phyloP scores from a whole-genome alignment of 2,113 vertebrate species.

The Catagonus wagneri region DNA sequence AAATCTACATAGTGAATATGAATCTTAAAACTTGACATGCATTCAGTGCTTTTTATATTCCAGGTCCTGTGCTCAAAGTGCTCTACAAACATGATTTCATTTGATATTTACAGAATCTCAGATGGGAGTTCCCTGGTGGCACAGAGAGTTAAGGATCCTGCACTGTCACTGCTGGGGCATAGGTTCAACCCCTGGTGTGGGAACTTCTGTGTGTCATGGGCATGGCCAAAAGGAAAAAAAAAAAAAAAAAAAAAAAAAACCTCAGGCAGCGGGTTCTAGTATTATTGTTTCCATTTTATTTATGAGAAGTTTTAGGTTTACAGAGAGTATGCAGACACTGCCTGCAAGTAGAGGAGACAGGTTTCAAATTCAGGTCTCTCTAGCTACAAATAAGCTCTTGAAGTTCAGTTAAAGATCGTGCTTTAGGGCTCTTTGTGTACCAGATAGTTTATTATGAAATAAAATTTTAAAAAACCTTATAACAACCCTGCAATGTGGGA shows the following conservation, averaged over 20 bases:
- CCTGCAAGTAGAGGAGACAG: neutral
- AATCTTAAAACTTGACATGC: neutral
- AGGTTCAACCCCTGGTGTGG: too few species aligned
- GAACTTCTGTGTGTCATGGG: too few species aligned
- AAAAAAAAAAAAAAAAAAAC: too few species aligned
- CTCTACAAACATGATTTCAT: neutral
- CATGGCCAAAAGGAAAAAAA: too few species aligned
- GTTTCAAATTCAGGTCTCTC: neutral
- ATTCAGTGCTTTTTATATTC: neutral
- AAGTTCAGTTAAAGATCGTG: neutral
- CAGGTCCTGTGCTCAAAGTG: neutral
- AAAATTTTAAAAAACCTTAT: neutral
- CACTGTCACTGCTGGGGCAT: too few species aligned
- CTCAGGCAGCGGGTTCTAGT: neutral
- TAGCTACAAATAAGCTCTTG: neutral
- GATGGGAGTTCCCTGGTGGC: too few species aligned
- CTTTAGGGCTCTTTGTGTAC: neutral
- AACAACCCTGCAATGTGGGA: neutral
- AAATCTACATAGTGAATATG: neutral
- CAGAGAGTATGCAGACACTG: neutral
- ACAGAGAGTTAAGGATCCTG: too few species aligned
- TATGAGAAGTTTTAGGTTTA: neutral
- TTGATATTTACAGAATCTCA: neutral
- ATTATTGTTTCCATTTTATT: neutral
- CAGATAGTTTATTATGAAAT: slow-evolving; percentile 20